Evolutionary conservation across 2,797 vertebrate genomes (phyloP).

Genomic region (Acropternis orthonyx): DNA sequence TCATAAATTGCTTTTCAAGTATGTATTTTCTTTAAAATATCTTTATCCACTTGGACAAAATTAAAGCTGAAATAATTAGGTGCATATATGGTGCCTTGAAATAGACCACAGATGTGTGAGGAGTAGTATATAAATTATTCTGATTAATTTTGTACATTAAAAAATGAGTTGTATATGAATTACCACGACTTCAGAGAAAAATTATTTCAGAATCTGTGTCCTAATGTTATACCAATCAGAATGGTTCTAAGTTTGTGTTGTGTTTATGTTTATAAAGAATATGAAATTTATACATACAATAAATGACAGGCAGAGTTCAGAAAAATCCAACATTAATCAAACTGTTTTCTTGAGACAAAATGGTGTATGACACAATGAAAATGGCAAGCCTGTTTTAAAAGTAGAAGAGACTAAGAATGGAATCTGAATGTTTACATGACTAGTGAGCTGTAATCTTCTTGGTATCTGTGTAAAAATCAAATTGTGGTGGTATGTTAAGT

Average conservation of each 20-base stretch:
- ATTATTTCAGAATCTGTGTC: not conserved
- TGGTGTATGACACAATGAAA: not conserved
- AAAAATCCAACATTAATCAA: not conserved
- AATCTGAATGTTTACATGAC: not conserved
- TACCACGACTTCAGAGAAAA: not conserved
- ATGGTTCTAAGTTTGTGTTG: not conserved
- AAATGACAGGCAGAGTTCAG: not conserved
- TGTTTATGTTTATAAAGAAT: not conserved
- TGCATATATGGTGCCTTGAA: not conserved
- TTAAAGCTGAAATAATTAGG: not conserved
- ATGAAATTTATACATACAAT: not conserved
- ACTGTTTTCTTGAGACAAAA: not conserved
- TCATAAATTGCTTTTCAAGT: not conserved
- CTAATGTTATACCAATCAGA: not conserved
- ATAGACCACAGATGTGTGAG: not conserved
- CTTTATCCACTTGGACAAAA: not conserved
- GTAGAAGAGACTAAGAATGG: not conserved
- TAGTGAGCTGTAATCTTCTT: not conserved
- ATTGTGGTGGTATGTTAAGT: not conserved
- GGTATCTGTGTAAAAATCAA: not conserved
- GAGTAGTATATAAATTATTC: not conserved
- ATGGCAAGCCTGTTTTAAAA: not conserved
- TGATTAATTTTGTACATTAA: conserved; percentile 9
- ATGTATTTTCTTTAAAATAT: not conserved
- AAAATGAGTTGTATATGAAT: not conserved